Percentiles rank a stretch among this genome's conserved stretches.
Conservation (phyloP, 1,140 invertebrate species). For the Schlechtendalia chinensis region DNA sequence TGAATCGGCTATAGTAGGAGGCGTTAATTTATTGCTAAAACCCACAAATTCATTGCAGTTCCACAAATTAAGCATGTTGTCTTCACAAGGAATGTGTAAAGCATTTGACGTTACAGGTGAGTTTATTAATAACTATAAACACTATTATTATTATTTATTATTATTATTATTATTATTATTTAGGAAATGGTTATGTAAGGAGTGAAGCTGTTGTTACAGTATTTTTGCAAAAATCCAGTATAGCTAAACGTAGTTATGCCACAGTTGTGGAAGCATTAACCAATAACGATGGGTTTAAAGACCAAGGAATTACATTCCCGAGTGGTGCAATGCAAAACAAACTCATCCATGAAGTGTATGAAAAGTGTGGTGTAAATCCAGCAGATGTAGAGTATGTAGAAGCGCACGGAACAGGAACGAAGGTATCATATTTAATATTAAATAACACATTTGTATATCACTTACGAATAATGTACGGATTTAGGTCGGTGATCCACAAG, state of each 20-base stretch:
- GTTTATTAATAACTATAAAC: neutral
- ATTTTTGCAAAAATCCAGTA: slow-evolving; percentile 73
- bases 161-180: neutral
- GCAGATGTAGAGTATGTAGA: slow-evolving; percentile 83
- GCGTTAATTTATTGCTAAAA: slow-evolving; percentile 74
- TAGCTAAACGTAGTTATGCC: slow-evolving; percentile 80
- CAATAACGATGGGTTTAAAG: slow-evolving; percentile 89
- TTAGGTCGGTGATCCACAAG: slow-evolving; percentile 88
- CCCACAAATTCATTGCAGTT: slow-evolving; percentile 88
- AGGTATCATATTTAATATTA: slow-evolving; percentile 58
- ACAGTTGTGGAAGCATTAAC: slow-evolving; percentile 81
- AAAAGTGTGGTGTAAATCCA: slow-evolving; percentile 79
- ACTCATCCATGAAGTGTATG: slow-evolving; percentile 80
- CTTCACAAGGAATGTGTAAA: slow-evolving; percentile 81
- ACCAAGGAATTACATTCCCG: slow-evolving; percentile 87
- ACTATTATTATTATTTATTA: neutral
- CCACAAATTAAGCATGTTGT: slow-evolving; percentile 86
- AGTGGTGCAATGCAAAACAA: slow-evolving; percentile 80
- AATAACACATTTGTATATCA: neutral
- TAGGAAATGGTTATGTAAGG: slow-evolving; percentile 84
- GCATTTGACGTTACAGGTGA: slow-evolving; percentile 84
- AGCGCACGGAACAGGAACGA: slow-evolving; percentile 97
- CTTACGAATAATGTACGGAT: neutral
- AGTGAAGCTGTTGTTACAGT: slow-evolving; percentile 83
- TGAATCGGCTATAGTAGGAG: slow-evolving; percentile 89